These are phyloP conservation scores for Dusona sp. DNA, from an alignment of 2,888 invertebrate species.

Conservation along the genomic window DNA sequence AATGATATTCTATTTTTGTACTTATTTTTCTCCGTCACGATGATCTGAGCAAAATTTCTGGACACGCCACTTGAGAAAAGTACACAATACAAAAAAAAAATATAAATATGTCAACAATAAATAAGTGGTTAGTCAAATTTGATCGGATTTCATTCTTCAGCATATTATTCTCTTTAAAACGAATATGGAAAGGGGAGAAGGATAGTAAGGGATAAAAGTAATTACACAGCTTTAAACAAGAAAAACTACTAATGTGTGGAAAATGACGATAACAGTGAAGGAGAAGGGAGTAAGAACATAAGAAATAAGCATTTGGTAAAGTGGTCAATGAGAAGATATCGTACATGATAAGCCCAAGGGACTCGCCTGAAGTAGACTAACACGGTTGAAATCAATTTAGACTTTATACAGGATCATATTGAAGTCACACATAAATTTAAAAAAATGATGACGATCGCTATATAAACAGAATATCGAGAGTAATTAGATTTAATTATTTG, in stretches of 20 bases:
- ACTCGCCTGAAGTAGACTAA: neutral
- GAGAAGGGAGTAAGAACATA: neutral
- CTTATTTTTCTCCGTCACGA: neutral
- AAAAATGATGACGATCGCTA: neutral
- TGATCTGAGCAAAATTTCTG: neutral
- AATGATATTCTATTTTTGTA: slow-evolving; percentile 5
- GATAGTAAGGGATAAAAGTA: slow-evolving; percentile 11
- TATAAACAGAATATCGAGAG: neutral
- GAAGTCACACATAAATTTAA: neutral
- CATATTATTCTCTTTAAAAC: neutral
- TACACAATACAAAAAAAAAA: neutral
- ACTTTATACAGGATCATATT: neutral
- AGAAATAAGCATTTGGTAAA: slow-evolving; percentile 18
- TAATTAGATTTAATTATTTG: neutral
- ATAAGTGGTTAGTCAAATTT: neutral
- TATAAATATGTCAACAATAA: neutral
- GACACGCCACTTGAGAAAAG: no score
- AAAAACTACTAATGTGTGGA: slow-evolving; percentile 9
- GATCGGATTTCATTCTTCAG: neutral
- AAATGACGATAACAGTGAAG: neutral
- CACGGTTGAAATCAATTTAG: slow-evolving; percentile 9
- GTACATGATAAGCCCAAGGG: slow-evolving; percentile 38
- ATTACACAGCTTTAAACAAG: slow-evolving; percentile 21
- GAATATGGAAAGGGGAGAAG: neutral
- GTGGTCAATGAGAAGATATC: slow-evolving; percentile 34